Evolutionary conservation across 2,113 vertebrate species (phyloP), one percentile per base, ranked within the genome.

Genomic region (Sinocyclocheilus rhinocerous): DNA sequence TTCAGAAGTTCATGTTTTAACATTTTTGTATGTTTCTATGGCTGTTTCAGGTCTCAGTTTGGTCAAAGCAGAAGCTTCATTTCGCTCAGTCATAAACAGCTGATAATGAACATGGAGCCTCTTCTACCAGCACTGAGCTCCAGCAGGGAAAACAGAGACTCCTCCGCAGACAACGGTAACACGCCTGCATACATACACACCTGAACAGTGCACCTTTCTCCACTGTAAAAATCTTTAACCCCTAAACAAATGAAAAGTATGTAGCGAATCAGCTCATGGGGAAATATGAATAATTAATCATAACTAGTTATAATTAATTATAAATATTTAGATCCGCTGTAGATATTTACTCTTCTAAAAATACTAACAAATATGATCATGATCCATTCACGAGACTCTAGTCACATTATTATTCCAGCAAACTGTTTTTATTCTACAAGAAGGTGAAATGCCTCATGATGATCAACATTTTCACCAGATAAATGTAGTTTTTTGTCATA

Each of bases 61-160:
- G 95, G 95, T 12, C 97, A 99, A 90, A 98, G 98, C 89, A 95
- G 95, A 88, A 99, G 98, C 87, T 99, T 95, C 81, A 96, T 95
- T 90, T 99, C 97, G 3, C 92, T 99, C 94, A 96, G 94, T 88
- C 97, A 97, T 93, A 99, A 97, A 90, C 98, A 99, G 85, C 96
- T 99, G 89, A 97, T 99, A 91, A 98, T 99, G 91, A 99, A 98
- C 91, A 97, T 99, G 96, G 97, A 99, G 80, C 97, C 98, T 45
- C 91, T 98, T 89, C 95, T 97, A 81, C 97, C 97, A 12, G 95
- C 97, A 0, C 93, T 97, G 87, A 96, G 97, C 91, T 96, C 96
- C 78, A 94, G 96, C 83, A 94, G 91, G 0, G 97, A 99, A 89
- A 95, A 96, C 57, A 96, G 98, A 22, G 97, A 97, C 80, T 84